Base-by-base conservation (phyloP, 2,888 invertebrate genomes). In the Tortrix viridana region DNA sequence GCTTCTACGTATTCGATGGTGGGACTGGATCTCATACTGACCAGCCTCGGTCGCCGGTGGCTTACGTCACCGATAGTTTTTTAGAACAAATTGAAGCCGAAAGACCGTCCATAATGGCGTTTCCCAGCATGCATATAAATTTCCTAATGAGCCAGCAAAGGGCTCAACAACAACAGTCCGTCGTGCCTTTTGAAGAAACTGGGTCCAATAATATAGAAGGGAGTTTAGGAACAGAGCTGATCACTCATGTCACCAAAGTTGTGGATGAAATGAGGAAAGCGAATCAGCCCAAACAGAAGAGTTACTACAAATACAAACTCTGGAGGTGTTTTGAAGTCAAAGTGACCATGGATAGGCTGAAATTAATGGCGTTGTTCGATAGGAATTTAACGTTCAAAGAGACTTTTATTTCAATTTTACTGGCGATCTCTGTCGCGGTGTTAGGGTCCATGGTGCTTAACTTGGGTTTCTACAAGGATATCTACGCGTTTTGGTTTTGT, bases 401-500 rank as follows among this genome's bases (percentile, higher is more conserved):
- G 84, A 96, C 97, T 9, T 85, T 97, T 38, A 85, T 97, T 55
- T 96, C 98, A 16, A 95, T 98, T 58, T 76, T 97, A 26, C 89
- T 99, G 66, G 98, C 98, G 1, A 94, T 97, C 37, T 84, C 95
- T 69, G 98, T 99, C 1, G 96, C 98, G 2, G 94, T 96, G 52
- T 91, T 99, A 56, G 98, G 98, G 1, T 96, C 97, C 0, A 92
- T 95, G 66, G 94, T 98, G 32, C 92, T 99, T 6, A 96, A 96
- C 77, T 93, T 95, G 49, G 96, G 96, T 53, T 96, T 98, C 83
- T 99, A 98, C 89, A 95, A 95, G 74, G 99, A 99, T 83, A 94
- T 99, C 58, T 96, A 96, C 75, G 97, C 98, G 16, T 97, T 99
- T 84, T 93, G 98, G 79, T 98, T 99, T 86, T 99, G 99, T 89